Evolutionary conservation across 2,888 invertebrate genomes (phyloP).

Genomic region (Steinernema scapterisci): DNA sequence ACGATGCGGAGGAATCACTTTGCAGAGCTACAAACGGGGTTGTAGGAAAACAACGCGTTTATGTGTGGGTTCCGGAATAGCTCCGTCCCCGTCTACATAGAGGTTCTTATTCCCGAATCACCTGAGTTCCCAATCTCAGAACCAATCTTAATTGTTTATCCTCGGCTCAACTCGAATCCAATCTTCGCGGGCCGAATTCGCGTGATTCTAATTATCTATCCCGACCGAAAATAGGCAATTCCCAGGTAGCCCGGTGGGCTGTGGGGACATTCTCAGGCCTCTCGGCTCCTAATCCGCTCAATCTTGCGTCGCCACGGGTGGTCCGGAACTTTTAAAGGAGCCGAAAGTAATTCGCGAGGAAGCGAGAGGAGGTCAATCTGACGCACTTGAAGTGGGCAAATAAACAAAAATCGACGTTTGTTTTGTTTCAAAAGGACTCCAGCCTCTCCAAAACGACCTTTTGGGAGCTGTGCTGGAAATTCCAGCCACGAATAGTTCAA

Average conservation of each 20-base stretch:
- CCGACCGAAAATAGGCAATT: not conserved
- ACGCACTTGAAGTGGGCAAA: conserved; percentile 28
- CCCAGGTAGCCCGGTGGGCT: not conserved
- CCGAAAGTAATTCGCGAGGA: not conserved
- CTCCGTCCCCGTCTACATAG: no score
- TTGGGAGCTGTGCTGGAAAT: no score
- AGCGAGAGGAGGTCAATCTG: conserved; percentile 6
- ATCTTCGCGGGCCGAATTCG: not conserved
- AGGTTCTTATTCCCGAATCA: no score
- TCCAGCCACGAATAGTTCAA: no score
- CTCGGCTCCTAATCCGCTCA: not conserved
- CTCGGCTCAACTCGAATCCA: not conserved
- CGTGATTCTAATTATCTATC: no score
- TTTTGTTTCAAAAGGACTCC: no score
- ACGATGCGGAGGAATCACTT: not conserved
- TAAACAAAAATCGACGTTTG: conserved; percentile 15
- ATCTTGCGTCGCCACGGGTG: conserved; percentile 7
- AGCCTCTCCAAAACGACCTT: no score
- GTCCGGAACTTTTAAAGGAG: conserved; percentile 16
- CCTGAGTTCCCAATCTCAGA: no score
- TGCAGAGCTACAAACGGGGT: no score
- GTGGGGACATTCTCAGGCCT: not conserved
- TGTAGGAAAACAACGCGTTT: no score
- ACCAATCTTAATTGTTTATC: no score
- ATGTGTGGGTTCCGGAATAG: no score